phyloP scores from a whole-genome alignment of 2,888 invertebrate genomes.

The Microplitis deprimator region DNA sequence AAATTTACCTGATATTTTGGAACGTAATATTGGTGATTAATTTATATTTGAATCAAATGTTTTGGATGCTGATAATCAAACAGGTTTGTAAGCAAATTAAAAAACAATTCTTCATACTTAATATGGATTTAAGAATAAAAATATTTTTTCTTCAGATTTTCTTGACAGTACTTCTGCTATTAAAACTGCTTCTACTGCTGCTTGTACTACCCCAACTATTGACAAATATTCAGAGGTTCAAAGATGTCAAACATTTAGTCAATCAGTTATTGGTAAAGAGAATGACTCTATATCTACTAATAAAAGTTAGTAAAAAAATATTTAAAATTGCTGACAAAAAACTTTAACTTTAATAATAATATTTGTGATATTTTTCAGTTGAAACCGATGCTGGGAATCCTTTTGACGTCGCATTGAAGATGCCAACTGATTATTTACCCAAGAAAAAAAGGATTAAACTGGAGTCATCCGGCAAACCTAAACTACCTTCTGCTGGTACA shows the following conservation, averaged over 20 bases:
- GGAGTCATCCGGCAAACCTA: conserved; percentile 12
- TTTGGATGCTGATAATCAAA: conserved; percentile 19
- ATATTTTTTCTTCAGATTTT: conserved; percentile 15
- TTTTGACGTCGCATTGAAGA: conserved; percentile 21
- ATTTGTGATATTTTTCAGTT: conserved; percentile 17
- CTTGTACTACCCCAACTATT: conserved; percentile 5
- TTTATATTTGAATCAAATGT: conserved; percentile 14
- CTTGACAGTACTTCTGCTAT: conserved; percentile 5
- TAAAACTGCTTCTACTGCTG: conserved; percentile 19
- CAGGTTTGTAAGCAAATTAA: conserved; percentile 18
- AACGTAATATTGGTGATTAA: conserved; percentile 16
- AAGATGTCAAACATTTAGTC: conserved; percentile 19
- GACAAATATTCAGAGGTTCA: conserved; percentile 17
- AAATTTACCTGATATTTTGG: conserved; percentile 17
- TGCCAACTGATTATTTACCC: conserved; percentile 20
- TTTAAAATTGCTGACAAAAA: conserved; percentile 17
- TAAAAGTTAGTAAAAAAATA: conserved; percentile 18
- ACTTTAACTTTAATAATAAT: conserved; percentile 8
- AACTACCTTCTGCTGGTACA: conserved; percentile 22
- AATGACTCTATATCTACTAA: conserved; percentile 23
- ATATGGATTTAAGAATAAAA: conserved; percentile 4
- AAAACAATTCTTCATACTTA: conserved; percentile 11
- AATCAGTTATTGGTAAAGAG: conserved; percentile 24
- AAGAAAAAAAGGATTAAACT: conserved; percentile 23
- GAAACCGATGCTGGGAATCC: conserved; percentile 20